Conservation (phyloP, 2,113 vertebrate genomes). For the Halichoeres trimaculatus region DNA sequence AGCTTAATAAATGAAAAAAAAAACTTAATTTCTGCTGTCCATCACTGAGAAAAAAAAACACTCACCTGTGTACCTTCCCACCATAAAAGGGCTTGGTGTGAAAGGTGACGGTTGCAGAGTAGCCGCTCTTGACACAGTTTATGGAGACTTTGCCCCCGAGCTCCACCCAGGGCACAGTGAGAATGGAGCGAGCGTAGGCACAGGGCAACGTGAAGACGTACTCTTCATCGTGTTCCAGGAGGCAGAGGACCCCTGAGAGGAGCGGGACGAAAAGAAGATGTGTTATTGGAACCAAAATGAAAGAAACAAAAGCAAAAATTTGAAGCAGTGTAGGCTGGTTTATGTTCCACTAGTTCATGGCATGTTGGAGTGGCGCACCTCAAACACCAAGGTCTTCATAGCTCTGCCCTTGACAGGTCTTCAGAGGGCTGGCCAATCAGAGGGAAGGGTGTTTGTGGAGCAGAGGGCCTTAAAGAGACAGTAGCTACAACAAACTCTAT, state of each 20-base stretch:
- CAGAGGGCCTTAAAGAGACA: too few relatives aligned
- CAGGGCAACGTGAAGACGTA: slow-evolving; percentile 95
- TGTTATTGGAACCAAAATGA: background rate
- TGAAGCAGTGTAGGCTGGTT: too few relatives aligned
- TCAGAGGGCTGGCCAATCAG: too few relatives aligned
- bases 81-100: slow-evolving; percentile 98
- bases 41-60: background rate
- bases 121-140: slow-evolving; percentile 91
- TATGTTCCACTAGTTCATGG: too few relatives aligned
- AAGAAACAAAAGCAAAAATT: too few relatives aligned
- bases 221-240: slow-evolving; percentile 92
- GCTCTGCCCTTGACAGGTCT: too few relatives aligned
- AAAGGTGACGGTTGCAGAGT: slow-evolving; percentile 91
- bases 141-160: slow-evolving; percentile 95
- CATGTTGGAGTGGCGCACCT: too few relatives aligned
- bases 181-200: slow-evolving; percentile 96
- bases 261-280: too few relatives aligned
- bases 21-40: background rate
- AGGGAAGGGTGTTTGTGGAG: too few relatives aligned
- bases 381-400: too few relatives aligned
- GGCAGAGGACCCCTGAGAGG: slow-evolving; percentile 85
- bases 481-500: too few relatives aligned
- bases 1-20: too few relatives aligned
- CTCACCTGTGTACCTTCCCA: slow-evolving; percentile 93
- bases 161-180: slow-evolving; percentile 97